A percentile compares a stretch with the other conserved stretches of the same genome.
These are phyloP conservation scores for Chrysolina oricalcia DNA, from an alignment of 2,888 invertebrate species.

Conservation along the genomic window DNA sequence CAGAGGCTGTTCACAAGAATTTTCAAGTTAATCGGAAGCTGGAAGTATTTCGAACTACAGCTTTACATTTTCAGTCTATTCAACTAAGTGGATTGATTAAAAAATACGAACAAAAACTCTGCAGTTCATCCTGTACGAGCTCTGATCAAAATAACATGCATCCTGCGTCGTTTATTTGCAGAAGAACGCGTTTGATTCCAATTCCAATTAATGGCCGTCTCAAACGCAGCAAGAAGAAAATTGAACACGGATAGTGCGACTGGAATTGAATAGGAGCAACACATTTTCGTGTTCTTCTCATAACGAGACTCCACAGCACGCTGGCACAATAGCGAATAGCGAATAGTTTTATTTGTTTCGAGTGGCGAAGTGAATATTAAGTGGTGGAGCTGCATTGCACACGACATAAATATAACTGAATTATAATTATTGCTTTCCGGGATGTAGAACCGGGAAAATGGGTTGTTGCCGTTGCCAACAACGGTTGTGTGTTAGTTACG, in stretches of 20 bases:
- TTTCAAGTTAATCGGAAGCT: no score
- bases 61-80: no score
- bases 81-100: no score
- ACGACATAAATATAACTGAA: conserved; percentile 50
- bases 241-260: conserved; percentile 32
- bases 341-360: conserved; percentile 46
- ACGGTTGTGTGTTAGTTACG: conserved; percentile 39
- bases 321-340: conserved; percentile 33
- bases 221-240: conserved; percentile 8
- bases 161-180: neutral
- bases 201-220: conserved; percentile 8
- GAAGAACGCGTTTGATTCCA: neutral
- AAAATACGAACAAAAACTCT: no score
- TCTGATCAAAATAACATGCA: neutral
- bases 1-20: no score
- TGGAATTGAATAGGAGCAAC: conserved; percentile 40
- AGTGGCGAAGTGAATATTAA: conserved; percentile 46
- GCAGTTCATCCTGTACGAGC: no score
- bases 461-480: conserved; percentile 48
- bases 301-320: conserved; percentile 29
- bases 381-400: conserved; percentile 47
- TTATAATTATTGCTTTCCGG: conserved; percentile 48
- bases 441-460: conserved; percentile 34
- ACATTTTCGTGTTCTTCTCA: conserved; percentile 43
- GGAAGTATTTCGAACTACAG: no score